Conservation (phyloP, 1,140 invertebrate genomes). For the Trypoxylus dichotomus region DNA sequence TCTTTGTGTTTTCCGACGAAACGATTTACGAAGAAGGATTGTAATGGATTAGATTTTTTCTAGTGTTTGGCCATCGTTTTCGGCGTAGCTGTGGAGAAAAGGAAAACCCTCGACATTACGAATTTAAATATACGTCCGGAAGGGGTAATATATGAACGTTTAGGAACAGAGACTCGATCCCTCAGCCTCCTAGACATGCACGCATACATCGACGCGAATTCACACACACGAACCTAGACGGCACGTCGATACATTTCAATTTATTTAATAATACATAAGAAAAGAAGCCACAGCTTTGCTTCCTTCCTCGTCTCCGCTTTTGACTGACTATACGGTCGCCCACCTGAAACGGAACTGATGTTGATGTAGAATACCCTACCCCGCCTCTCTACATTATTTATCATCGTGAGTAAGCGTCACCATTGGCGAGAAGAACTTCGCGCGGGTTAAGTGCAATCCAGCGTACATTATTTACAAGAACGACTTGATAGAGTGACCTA, state of each 20-base stretch:
- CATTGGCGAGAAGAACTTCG: constrained; percentile 15
- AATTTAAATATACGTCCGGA: constrained; percentile 21
- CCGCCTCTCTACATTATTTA: background rate
- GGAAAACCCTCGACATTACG: background rate
- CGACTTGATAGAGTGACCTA: constrained; percentile 20
- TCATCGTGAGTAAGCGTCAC: constrained; percentile 14
- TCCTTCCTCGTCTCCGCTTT: background rate
- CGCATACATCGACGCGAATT: background rate
- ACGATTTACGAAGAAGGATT: background rate
- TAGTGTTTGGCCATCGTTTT: background rate
- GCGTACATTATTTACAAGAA: constrained; percentile 19
- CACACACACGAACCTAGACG: background rate
- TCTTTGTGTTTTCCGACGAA: background rate
- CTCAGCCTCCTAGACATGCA: background rate
- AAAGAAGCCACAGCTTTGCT: background rate
- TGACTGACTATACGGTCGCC: background rate
- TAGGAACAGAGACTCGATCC: constrained; percentile 5
- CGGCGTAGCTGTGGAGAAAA: background rate
- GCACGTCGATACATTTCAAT: constrained; percentile 6
- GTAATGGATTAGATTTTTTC: background rate
- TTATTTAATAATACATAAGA: constrained; percentile 22
- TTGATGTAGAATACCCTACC: background rate
- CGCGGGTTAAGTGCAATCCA: constrained; percentile 17
- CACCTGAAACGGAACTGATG: background rate
- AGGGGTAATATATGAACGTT: constrained; percentile 16